Percentiles rank a stretch among this genome's conserved stretches.
These are phyloP conservation scores for Poeciliopsis gracilis DNA, from an alignment of 2,797 vertebrate genomes.

Conservation along the genomic window DNA sequence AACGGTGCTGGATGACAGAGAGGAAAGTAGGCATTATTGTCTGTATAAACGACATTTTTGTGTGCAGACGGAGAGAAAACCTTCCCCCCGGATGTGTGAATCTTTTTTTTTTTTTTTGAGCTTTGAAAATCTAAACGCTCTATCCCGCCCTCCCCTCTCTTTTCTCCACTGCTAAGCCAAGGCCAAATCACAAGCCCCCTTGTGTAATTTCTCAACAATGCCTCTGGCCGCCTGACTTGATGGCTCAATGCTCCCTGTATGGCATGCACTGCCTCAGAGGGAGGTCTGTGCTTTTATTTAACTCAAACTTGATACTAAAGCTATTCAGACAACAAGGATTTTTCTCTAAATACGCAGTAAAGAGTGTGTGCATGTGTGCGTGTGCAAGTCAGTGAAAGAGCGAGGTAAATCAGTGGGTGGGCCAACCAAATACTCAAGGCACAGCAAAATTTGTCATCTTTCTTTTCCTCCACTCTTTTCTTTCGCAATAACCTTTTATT, in stretches of 20 bases:
- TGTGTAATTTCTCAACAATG: slow-evolving; percentile 77
- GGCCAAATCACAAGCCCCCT: slow-evolving; percentile 73
- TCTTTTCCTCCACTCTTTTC: background rate
- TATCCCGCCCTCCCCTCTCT: slow-evolving; percentile 35
- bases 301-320: slow-evolving; percentile 75
- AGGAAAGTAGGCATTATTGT: slow-evolving; percentile 70
- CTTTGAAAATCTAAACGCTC: slow-evolving; percentile 73
- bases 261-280: slow-evolving; percentile 73
- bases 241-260: slow-evolving; percentile 79
- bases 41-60: slow-evolving; percentile 70
- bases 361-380: slow-evolving; percentile 14
- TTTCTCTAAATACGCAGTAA: slow-evolving; percentile 59
- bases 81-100: slow-evolving; percentile 55
- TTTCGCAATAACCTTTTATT: background rate
- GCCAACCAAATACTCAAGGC: background rate
- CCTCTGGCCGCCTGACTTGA: slow-evolving; percentile 75
- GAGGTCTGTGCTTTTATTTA: slow-evolving; percentile 74
- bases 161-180: slow-evolving; percentile 71
- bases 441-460: slow-evolving; percentile 13
- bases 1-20: slow-evolving; percentile 47
- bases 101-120: slow-evolving; percentile 45
- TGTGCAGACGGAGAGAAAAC: slow-evolving; percentile 64
- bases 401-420: slow-evolving; percentile 21
- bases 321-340: slow-evolving; percentile 68
- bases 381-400: background rate